Evolutionary conservation across 2,797 vertebrate species (phyloP).

Genomic region (Pampus argenteus): DNA sequence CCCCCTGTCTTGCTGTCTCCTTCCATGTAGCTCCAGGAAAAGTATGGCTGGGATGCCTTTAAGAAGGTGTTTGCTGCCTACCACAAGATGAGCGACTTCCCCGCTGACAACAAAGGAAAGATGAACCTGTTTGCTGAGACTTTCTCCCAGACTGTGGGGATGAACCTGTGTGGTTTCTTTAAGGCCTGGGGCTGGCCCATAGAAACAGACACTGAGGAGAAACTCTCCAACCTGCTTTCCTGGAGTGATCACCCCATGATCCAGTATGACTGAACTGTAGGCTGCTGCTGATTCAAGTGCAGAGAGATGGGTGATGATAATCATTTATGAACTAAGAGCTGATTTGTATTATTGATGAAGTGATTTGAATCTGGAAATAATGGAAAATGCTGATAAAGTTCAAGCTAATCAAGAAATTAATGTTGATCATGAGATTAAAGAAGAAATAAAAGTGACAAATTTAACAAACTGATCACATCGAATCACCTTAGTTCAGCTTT

Average conservation of each 20-base stretch:
- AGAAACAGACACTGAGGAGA: constrained; percentile 73
- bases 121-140: constrained; percentile 88
- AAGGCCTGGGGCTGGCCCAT: constrained; percentile 91
- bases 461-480: neutral
- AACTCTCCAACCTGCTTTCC: constrained; percentile 79
- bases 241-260: constrained; percentile 88
- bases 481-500: neutral
- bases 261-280: constrained; percentile 49
- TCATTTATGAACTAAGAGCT: neutral
- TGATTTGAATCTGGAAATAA: neutral
- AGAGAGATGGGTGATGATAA: neutral
- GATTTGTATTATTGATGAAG: neutral
- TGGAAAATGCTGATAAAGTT: neutral
- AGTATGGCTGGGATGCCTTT: too few relatives aligned
- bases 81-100: constrained; percentile 76
- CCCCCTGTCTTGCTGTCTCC: too few relatives aligned
- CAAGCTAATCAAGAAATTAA: neutral
- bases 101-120: constrained; percentile 80
- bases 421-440: neutral
- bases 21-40: too few relatives aligned
- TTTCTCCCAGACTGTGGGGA: constrained; percentile 84
- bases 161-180: constrained; percentile 86
- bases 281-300: neutral
- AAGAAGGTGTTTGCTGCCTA: constrained; percentile 84
- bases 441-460: neutral